phyloP scores from a whole-genome alignment of 2,113 vertebrate genomes.

The Lethenteron reissneri region DNA sequence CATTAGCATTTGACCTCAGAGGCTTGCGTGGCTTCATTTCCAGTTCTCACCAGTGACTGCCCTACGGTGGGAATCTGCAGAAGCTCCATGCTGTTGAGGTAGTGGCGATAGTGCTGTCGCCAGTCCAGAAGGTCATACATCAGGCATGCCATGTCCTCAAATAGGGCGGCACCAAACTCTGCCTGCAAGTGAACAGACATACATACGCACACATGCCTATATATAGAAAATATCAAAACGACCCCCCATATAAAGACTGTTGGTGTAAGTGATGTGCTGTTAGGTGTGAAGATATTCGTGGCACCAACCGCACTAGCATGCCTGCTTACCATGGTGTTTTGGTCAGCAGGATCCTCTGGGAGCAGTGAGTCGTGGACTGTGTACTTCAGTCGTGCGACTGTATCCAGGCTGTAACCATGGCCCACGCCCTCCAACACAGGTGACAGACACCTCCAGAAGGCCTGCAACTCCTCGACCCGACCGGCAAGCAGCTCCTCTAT shows the following conservation, averaged over 20 bases:
- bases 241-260: background rate
- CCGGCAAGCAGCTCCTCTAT: too few relatives aligned
- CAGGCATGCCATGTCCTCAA: slow-evolving; percentile 44
- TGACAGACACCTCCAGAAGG: slow-evolving; percentile 57
- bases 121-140: slow-evolving; percentile 56
- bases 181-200: slow-evolving; percentile 20
- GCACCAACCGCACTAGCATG: background rate
- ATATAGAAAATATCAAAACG: background rate
- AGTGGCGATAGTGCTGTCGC: slow-evolving; percentile 49
- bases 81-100: slow-evolving; percentile 30
- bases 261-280: background rate
- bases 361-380: slow-evolving; percentile 20
- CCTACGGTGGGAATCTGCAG: slow-evolving; percentile 23
- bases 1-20: too few relatives aligned
- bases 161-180: slow-evolving; percentile 31
- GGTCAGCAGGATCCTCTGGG: slow-evolving; percentile 22
- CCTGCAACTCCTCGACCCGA: slow-evolving; percentile 21
- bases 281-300: background rate
- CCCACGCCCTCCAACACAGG: slow-evolving; percentile 32
- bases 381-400: slow-evolving; percentile 35
- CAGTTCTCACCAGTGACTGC: too few relatives aligned
- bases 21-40: too few relatives aligned
- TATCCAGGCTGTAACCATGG: slow-evolving; percentile 31
- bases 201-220: background rate
- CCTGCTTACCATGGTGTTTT: slow-evolving; percentile 32